phyloP scores from a whole-genome alignment of 2,113 vertebrate genomes.

The Sigmodon hispidus region DNA sequence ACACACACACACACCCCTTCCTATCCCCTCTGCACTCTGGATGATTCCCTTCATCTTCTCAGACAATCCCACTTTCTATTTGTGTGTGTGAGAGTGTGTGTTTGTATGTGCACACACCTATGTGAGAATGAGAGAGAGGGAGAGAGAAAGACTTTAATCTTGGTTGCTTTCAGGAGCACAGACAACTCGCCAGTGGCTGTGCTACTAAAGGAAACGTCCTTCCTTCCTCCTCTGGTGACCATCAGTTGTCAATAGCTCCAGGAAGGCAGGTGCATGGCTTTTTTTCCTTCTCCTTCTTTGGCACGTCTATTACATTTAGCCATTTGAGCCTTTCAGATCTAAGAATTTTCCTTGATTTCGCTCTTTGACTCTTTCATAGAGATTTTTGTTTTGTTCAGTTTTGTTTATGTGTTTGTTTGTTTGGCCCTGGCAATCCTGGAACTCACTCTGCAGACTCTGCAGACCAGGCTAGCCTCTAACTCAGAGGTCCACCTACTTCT shows the following conservation, averaged over 20 bases:
- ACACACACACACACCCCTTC: not conserved
- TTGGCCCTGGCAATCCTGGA: too few relatives aligned
- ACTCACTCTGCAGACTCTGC: too few relatives aligned
- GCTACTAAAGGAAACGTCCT: not conserved
- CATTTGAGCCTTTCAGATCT: not conserved
- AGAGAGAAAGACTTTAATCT: not conserved
- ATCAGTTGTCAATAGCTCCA: not conserved
- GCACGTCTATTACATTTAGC: not conserved
- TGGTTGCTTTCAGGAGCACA: not conserved
- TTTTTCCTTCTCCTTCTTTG: not conserved
- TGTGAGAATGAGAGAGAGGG: not conserved
- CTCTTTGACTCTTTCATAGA: not conserved
- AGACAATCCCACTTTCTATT: not conserved
- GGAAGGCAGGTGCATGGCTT: not conserved
- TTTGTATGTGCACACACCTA: not conserved
- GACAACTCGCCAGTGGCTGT: not conserved
- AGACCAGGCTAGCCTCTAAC: too few relatives aligned
- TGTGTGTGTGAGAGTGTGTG: not conserved
- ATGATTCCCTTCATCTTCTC: not conserved
- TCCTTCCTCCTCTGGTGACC: too few relatives aligned
- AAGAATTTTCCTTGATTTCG: not conserved
- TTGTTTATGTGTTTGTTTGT: too few relatives aligned
- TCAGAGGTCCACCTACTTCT: not conserved
- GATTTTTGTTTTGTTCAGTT: not conserved
- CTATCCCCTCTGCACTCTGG: not conserved